Conservation (phyloP, 2,797 vertebrate genomes). For the Bradypus variegatus region DNA sequence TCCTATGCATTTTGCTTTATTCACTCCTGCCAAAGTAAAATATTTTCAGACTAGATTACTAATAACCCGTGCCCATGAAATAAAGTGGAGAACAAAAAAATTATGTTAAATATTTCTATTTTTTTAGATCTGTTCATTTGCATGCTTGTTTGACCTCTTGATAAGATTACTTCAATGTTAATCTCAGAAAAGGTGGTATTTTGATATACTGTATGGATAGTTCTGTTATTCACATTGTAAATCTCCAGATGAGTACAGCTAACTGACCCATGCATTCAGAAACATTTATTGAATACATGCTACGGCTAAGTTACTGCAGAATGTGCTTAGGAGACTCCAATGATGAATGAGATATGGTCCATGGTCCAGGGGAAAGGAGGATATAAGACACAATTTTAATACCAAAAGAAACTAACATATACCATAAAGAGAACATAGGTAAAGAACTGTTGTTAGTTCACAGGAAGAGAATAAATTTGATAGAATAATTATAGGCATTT, state of each 20-base stretch:
- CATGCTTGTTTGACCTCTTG: constrained; percentile 16
- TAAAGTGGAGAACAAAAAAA: background rate
- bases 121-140: background rate
- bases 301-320: background rate
- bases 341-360: background rate
- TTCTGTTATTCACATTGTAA: background rate
- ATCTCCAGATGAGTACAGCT: background rate
- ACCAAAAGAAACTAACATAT: background rate
- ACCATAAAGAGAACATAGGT: background rate
- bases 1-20: background rate
- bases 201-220: background rate
- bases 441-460: background rate
- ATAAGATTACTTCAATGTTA: constrained; percentile 4
- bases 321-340: background rate
- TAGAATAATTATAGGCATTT: background rate
- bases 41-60: background rate
- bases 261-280: background rate
- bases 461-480: background rate
- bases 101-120: background rate
- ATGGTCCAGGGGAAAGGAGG: background rate
- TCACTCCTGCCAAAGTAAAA: background rate
- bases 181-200: background rate
- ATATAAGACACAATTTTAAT: background rate
- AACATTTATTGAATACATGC: background rate
- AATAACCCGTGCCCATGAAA: background rate